Base-by-base conservation (phyloP, 2,113 vertebrate genomes). In the Pao palembangensis region DNA sequence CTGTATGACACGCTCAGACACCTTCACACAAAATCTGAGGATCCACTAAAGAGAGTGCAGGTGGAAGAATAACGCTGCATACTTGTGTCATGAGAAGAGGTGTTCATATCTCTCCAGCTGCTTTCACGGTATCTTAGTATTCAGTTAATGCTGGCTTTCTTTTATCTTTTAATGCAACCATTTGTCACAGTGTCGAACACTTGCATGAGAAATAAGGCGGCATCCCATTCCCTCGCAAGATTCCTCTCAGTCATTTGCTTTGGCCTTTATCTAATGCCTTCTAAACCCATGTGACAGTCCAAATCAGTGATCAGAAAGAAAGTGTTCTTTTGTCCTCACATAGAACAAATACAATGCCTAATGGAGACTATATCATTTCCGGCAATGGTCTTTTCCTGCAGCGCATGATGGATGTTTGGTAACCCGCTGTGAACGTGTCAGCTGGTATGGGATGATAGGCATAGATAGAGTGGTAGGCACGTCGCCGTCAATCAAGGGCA, bases 151-250 rank as follows among this genome's bases (percentile, higher is more conserved):
- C 80, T 72, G 69, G 52, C 59, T 74, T 79, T 82, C 58, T 83
- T 84, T 89, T 88, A 87, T 88, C 86, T 88, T 88, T 86, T 86
- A 89, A 89, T 87, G 79, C 83, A 80, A 75, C 85, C 81, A 86
- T 87, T 88, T 58, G 49, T 89, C 83, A 86, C 77, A 79, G 74
- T 85, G 85, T 84, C 81, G 78, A 67, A 83, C 55, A 46, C 66
- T 58, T 74, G 62, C 57, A 71, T 49, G 63, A 51, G 16, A 56
- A 81, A 79, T 55, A 83, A 75, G 65, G 60, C 34, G 23, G 75
- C 69, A 60, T 79, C 69, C 69, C 34, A 66, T 85, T 85, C 82
- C 67, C 64, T 72, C 59, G 84, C 84, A 83, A 67, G 57, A 70
- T 70, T 67, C 58, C 60, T 64, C 47, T 61, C 50, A 75, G 71